Conservation (phyloP, 2,888 invertebrate genomes). For the Harmothoe impar region DNA sequence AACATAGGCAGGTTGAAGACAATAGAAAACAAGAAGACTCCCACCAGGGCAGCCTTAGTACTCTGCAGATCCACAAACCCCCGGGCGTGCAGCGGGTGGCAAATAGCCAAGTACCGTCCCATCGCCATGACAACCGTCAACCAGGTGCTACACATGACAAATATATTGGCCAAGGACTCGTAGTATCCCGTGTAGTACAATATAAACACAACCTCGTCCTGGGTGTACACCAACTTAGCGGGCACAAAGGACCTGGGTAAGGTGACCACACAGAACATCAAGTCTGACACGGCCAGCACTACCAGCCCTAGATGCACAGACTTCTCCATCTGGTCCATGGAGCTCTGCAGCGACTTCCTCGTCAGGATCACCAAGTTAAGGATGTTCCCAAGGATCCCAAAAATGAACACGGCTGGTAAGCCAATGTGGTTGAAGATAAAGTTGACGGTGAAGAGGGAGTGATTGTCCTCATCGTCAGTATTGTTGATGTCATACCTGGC, state of each 20-base stretch:
- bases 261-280: conserved; percentile 85
- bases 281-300: conserved; percentile 91
- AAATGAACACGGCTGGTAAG: conserved; percentile 88
- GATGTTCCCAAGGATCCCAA: conserved; percentile 91
- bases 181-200: conserved; percentile 78
- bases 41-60: conserved; percentile 86
- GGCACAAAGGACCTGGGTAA: conserved; percentile 85
- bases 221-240: conserved; percentile 85
- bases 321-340: conserved; percentile 88
- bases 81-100: conserved; percentile 88
- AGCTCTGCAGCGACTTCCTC: conserved; percentile 83
- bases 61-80: conserved; percentile 86
- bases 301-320: conserved; percentile 90
- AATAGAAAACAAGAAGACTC: conserved; percentile 88
- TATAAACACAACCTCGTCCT: conserved; percentile 79
- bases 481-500: background rate
- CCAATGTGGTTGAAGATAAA: conserved; percentile 83
- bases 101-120: conserved; percentile 90
- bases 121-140: conserved; percentile 90
- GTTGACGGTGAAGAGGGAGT: conserved; percentile 12
- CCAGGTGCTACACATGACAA: conserved; percentile 89
- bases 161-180: conserved; percentile 79
- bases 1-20: conserved; percentile 87
- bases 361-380: conserved; percentile 91
- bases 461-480: background rate